A percentile compares a stretch with the other conserved stretches of the same genome.
Conservation (phyloP, 2,113 vertebrate species). For the Mesembrinibis cayennensis region DNA sequence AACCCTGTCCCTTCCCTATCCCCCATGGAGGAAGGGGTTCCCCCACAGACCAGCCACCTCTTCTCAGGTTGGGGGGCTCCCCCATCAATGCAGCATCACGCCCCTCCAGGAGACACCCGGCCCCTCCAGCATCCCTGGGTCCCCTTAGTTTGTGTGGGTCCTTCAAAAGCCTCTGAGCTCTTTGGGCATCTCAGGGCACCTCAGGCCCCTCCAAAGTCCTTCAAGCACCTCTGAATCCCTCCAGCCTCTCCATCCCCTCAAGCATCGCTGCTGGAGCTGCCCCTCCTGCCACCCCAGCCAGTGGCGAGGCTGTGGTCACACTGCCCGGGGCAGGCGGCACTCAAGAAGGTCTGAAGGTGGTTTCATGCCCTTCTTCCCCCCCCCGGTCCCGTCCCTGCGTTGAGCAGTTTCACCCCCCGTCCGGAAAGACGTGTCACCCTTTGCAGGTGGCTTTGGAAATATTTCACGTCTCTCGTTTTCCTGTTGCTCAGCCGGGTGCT, state of each 20-base stretch:
- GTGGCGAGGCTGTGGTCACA: accelerated
- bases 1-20: neutral
- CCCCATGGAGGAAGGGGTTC: neutral
- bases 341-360: neutral
- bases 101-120: neutral
- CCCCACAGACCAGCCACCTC: neutral
- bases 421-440: neutral
- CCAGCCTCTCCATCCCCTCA: too few relatives aligned
- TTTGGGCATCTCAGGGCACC: neutral
- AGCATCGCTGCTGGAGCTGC: neutral
- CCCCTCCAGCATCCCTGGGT: neutral
- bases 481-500: neutral
- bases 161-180: neutral
- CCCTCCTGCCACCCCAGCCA: neutral
- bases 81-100: neutral
- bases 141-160: neutral
- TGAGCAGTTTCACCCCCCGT: neutral
- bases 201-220: neutral
- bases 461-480: slow-evolving; percentile 27
- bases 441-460: neutral
- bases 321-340: neutral
- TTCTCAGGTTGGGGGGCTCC: neutral
- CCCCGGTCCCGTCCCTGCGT: accelerated
- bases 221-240: neutral
- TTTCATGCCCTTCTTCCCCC: neutral